Base-by-base conservation (phyloP, 2,797 vertebrate species). In the Steatocranus sp. region DNA sequence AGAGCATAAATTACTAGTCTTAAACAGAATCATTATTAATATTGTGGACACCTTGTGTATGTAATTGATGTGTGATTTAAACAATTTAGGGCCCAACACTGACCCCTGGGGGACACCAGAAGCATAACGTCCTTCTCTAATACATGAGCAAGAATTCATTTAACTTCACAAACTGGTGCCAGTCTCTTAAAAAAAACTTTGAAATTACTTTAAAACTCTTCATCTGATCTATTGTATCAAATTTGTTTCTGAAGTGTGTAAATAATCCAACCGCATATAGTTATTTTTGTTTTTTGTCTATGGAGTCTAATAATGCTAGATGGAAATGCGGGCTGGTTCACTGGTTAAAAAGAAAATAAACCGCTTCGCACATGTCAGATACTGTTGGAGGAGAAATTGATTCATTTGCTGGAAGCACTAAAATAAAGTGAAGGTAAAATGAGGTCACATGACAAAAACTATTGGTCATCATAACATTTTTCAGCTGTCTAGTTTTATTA, bases 1-100 rank as follows among this genome's bases (percentile, higher is more conserved):
- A 61, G 56, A 34, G 10, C 30, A 34, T 12, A 61, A 34, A 34
- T n/a, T 12, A 5, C n/a, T 34, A n/a, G 10, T 36, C 56, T n/a
- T 32, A 61, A 61, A 61, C 56, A 34, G 56, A 61, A 61, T 36
- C 30, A n/a, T 36, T 61, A 61, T 61, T 61, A 61, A 34, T n/a
- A 61, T 11, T n/a, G 17, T 61, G 56, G 10, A 61, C 6, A 36
- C 32, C 11, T 20, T 61, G 12, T 12, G 18, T 20, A 61, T 34
- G 30, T 61, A n/a, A 58, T 18, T 58, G 56, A n/a, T 61, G 56
- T 61, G 56, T 7, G 56, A 34, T 34, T 61, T 61, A 61, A 61
- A 34, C 56, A 34, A 61, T 2, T 7, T 34, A 61, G 30, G 1
- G 10, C 4, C 10, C 56, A 20, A 61, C 56, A 36, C 56, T 61